Conservation (phyloP, 2,113 vertebrate species). For the Elanoides forficatus region DNA sequence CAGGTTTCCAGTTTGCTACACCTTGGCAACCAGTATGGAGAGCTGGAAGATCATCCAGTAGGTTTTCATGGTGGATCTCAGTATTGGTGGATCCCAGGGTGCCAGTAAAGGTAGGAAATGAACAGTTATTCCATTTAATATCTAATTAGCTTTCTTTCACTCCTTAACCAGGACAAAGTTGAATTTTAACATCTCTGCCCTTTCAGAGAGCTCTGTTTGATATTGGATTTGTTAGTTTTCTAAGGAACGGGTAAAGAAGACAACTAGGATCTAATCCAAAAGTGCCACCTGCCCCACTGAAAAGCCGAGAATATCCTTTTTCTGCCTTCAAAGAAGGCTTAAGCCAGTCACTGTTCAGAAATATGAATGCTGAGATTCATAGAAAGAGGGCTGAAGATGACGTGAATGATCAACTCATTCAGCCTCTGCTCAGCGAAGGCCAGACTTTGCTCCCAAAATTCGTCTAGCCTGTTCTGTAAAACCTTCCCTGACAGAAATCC, state of each 20-base stretch:
- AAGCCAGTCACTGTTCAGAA: neutral
- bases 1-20: neutral
- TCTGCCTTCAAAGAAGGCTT: neutral
- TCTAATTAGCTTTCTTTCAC: neutral
- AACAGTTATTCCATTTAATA: neutral
- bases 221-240: neutral
- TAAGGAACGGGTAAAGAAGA: neutral
- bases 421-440: neutral
- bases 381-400: neutral
- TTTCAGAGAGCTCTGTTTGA: neutral
- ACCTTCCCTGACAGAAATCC: neutral
- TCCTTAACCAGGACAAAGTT: neutral
- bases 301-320: neutral
- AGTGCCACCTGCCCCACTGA: neutral
- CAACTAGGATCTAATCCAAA: neutral
- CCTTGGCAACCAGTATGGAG: neutral
- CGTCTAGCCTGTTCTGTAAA: neutral
- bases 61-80: neutral
- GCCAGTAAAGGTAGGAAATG: neutral
- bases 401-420: neutral
- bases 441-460: neutral
- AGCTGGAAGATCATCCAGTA: neutral
- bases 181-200: neutral
- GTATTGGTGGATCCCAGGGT: neutral
- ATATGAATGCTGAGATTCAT: neutral